Evolutionary conservation across 2,797 vertebrate species (phyloP).

Genomic region (Ctenosaura bakeri): DNA sequence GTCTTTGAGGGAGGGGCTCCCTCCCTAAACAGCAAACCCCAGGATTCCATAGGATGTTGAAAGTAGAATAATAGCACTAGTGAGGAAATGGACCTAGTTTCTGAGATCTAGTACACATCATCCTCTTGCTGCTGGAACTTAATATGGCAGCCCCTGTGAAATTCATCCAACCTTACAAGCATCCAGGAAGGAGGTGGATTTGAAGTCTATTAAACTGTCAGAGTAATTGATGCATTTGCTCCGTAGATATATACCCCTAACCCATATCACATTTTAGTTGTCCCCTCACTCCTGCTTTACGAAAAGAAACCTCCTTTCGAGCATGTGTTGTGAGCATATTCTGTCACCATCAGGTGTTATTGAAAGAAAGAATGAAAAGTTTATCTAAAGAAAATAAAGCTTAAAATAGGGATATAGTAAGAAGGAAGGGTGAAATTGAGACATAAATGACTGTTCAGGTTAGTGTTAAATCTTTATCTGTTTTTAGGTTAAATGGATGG

Average conservation of each 20-base stretch:
- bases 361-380: not conserved
- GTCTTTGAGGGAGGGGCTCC: no score
- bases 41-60: no score
- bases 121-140: not conserved
- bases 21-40: no score
- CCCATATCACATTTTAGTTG: not conserved
- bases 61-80: no score
- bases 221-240: not conserved
- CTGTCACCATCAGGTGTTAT: not conserved
- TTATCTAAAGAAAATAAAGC: not conserved
- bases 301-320: not conserved
- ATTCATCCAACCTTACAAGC: not conserved
- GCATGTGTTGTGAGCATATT: not conserved
- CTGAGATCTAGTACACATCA: not conserved
- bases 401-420: not conserved
- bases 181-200: slow-evolving; percentile 9
- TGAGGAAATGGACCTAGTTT: not conserved
- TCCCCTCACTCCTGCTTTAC: not conserved
- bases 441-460: not conserved
- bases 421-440: not conserved
- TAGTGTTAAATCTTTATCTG: not conserved
- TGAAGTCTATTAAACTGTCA: slow-evolving; percentile 13
- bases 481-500: no score
- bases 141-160: slow-evolving; percentile 1
- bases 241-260: not conserved